These are phyloP conservation scores for Pharmacophagus antenor DNA, from an alignment of 2,888 invertebrate genomes.

Conservation along the genomic window DNA sequence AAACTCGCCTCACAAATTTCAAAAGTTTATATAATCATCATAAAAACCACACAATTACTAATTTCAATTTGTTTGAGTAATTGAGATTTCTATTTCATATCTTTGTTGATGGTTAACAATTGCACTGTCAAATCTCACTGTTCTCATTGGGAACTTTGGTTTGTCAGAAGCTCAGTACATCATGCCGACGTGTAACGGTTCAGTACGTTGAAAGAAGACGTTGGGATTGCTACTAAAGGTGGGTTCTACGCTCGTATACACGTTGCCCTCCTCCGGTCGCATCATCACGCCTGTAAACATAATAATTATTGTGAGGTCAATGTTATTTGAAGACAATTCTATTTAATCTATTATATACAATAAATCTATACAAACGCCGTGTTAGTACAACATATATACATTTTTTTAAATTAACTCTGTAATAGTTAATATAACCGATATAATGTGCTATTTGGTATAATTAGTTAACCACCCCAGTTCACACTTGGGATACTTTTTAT, in stretches of 20 bases:
- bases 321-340: slow-evolving; percentile 16
- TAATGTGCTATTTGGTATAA: no score
- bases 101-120: slow-evolving; percentile 40
- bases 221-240: slow-evolving; percentile 94
- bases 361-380: no score
- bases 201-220: slow-evolving; percentile 92
- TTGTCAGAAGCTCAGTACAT: slow-evolving; percentile 87
- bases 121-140: slow-evolving; percentile 75
- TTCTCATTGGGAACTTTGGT: slow-evolving; percentile 71
- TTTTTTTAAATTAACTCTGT: no score
- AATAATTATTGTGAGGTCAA: slow-evolving; percentile 27
- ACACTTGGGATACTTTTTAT: no score
- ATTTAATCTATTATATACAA: no score
- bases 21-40: neutral
- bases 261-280: slow-evolving; percentile 90
- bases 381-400: no score
- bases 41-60: neutral
- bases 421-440: no score
- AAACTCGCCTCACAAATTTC: neutral
- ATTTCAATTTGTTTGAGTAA: neutral
- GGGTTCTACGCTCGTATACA: slow-evolving; percentile 91
- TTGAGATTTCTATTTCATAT: slow-evolving; percentile 19
- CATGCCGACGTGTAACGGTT: slow-evolving; percentile 93
- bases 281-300: slow-evolving; percentile 84
- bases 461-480: no score